phyloP scores from a whole-genome alignment of 2,888 invertebrate genomes.

The Idaea biselata region DNA sequence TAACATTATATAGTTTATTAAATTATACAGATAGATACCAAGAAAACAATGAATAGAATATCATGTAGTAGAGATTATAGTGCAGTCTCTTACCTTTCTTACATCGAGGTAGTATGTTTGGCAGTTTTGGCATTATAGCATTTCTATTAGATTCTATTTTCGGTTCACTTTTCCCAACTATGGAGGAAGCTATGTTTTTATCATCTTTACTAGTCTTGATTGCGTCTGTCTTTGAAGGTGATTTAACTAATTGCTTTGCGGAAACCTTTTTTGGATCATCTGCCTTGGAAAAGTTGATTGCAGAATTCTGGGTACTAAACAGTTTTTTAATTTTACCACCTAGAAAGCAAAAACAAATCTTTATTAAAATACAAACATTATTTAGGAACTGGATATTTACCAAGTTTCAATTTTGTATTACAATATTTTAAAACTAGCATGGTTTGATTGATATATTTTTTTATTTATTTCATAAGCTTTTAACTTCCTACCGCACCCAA shows the following conservation, averaged over 20 bases:
- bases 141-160: slow-evolving; percentile 26
- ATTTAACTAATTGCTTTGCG: background rate
- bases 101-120: slow-evolving; percentile 55
- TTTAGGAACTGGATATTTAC: too few species aligned
- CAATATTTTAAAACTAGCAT: too few species aligned
- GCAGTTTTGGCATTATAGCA: slow-evolving; percentile 42
- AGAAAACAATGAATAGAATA: background rate
- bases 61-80: background rate
- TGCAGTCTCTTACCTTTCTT: slow-evolving; percentile 50
- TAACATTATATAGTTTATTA: too few species aligned
- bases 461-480: too few species aligned
- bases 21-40: too few species aligned
- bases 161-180: slow-evolving; percentile 5
- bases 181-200: slow-evolving; percentile 25
- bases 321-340: slow-evolving; percentile 55
- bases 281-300: slow-evolving; percentile 26
- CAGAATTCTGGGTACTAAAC: slow-evolving; percentile 49
- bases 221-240: background rate
- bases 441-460: too few species aligned
- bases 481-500: too few species aligned
- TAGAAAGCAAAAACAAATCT: slow-evolving; percentile 34
- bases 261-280: slow-evolving; percentile 28
- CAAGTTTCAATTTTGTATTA: too few species aligned
- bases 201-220: background rate
- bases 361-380: background rate